phyloP scores from a whole-genome alignment of 2,113 vertebrate species.

The Prolemur simus region DNA sequence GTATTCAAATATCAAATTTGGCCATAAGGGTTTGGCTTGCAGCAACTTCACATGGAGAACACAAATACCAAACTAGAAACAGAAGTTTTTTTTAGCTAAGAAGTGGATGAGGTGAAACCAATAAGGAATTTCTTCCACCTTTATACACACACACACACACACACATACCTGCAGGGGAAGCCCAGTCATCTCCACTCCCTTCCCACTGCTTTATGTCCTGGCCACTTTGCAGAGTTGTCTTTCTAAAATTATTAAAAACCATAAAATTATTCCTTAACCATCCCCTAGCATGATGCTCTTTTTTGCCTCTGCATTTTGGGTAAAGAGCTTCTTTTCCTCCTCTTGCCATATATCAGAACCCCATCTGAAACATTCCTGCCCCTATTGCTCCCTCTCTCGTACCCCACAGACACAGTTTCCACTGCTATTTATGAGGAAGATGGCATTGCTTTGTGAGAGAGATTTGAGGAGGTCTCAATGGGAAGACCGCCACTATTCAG shows the following conservation, averaged over 20 bases:
- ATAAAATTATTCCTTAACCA: background rate
- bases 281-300: too few relatives aligned
- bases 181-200: background rate
- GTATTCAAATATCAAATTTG: background rate
- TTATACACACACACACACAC: background rate
- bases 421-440: background rate
- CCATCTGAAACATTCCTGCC: background rate
- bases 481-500: background rate
- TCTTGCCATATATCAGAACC: background rate
- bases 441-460: background rate
- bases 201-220: background rate
- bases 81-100: background rate
- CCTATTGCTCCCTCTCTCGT: background rate
- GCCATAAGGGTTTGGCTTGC: background rate
- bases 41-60: background rate
- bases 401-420: background rate
- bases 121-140: too few relatives aligned
- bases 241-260: background rate
- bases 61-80: background rate
- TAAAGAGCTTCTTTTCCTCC: background rate
- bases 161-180: background rate
- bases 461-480: background rate
- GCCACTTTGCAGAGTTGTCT: background rate
- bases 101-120: background rate
- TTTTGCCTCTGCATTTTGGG: background rate